A percentile compares a stretch with the other conserved stretches of the same genome.
These are phyloP conservation scores for Lasiommata megera DNA, from an alignment of 2,888 invertebrate genomes.

Conservation along the genomic window DNA sequence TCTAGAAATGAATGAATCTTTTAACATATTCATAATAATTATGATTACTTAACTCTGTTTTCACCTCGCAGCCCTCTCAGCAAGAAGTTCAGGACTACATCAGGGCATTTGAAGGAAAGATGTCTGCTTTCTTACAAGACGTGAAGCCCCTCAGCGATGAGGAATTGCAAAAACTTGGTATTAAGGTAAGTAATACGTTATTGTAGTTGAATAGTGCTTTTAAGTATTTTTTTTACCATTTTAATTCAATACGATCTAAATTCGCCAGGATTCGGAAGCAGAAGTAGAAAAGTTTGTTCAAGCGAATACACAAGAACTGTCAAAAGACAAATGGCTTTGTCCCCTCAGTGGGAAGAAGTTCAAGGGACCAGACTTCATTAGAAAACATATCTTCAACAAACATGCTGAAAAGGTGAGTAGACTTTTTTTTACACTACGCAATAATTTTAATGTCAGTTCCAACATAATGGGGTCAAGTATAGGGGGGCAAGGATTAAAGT, in stretches of 20 bases:
- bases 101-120: conserved; percentile 93
- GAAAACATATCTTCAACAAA: conserved; percentile 99
- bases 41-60: not conserved
- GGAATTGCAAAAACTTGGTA: conserved; percentile 91
- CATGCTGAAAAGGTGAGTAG: conserved; percentile 96
- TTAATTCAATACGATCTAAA: too few species aligned
- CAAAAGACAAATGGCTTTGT: conserved; percentile 99
- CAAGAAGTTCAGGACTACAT: conserved; percentile 89
- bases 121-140: conserved; percentile 93
- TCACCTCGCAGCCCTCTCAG: conserved; percentile 80
- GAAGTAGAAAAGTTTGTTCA: conserved; percentile 97
- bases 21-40: too few species aligned
- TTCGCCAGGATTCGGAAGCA: conserved; percentile 73
- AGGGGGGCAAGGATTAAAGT: not conserved
- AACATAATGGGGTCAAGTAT: too few species aligned
- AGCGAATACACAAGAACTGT: conserved; percentile 97
- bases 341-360: conserved; percentile 99
- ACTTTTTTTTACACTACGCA: too few species aligned
- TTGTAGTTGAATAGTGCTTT: too few species aligned
- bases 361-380: conserved; percentile 98
- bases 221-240: too few species aligned
- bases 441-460: too few species aligned
- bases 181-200: conserved; percentile 76
- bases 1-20: too few species aligned
- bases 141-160: conserved; percentile 86